Evolutionary conservation across 2,797 vertebrate species (phyloP).

Genomic region (Masticophis lateralis): DNA sequence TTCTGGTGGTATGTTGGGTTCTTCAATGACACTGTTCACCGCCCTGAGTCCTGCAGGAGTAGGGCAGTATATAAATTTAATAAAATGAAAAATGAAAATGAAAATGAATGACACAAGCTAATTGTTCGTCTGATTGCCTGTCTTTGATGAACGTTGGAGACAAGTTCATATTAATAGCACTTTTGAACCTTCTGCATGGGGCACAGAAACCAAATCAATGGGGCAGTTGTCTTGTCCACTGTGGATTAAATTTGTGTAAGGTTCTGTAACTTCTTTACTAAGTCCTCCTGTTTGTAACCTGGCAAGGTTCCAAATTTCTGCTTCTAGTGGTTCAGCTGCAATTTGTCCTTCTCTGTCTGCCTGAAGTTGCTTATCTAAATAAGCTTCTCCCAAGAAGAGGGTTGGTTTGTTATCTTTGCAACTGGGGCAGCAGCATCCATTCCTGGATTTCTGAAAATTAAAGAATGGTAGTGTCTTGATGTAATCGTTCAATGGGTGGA

Average conservation of each 20-base stretch:
- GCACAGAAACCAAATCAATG: background rate
- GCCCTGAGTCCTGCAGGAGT: too few relatives aligned
- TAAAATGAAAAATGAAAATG: too few relatives aligned
- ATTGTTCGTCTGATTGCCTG: background rate
- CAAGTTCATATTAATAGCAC: background rate
- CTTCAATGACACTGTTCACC: background rate
- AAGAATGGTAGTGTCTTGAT: background rate
- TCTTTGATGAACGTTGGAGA: background rate
- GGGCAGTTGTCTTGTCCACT: background rate
- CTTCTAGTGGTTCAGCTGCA: background rate
- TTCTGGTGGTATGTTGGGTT: background rate
- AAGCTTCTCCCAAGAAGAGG: background rate
- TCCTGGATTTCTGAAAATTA: background rate
- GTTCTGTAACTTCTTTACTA: background rate
- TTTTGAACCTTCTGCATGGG: background rate
- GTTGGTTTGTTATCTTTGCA: background rate
- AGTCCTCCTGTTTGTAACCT: background rate
- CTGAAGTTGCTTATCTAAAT: background rate
- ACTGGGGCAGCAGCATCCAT: background rate
- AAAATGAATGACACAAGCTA: background rate
- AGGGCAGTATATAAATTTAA: too few relatives aligned
- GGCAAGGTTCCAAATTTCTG: background rate
- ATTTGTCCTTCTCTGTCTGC: background rate
- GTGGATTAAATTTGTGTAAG: background rate
- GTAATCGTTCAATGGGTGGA: background rate